Evolutionary conservation across 1,140 invertebrate species (phyloP), one percentile per base, ranked within the genome.

Genomic region (Papilio aristodemus): DNA sequence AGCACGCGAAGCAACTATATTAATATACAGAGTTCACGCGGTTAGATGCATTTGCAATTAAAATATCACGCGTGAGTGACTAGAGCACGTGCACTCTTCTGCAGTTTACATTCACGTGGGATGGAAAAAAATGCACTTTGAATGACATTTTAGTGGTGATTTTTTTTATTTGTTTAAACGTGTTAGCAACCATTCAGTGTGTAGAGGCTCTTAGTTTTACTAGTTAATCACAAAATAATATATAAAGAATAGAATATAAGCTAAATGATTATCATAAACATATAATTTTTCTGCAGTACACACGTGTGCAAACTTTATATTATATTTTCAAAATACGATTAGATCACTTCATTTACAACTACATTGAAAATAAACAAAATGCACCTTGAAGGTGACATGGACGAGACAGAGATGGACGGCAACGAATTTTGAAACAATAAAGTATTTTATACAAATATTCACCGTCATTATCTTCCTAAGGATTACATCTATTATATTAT

Each of bases 321-420:
- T 32, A 32, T 32, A n/a, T n/a, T n/a, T n/a, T n/a, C n/a, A 32
- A 32, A 32, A 6, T 32, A 32, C 27, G 27, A 32, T 32, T 32
- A 32, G 27, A 37, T 11, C 32, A 37, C 14, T 32, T 36, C 4
- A 62, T 10, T 13, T 62, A 38, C 14, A 37, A 17, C 2, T 7
- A 60, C 58, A 38, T 38, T 38, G 36, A 14, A 38, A 17, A 14
- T 39, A 38, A 37, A 62, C n/a, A 62, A 59, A 59, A 36, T 62
- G 59, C 59, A 62, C 32, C 59, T 62, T 38, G 59, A 62, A 62
- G 59, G 59, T 22, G 59, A 62, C 36, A 62, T 4, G 32, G 13
- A 17, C 10, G 11, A 14, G 25, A 59, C 14, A 19, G 11, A 14
- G 25, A 59, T 36, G 57, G 57, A 32, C 57, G 32, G 36, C 38